A percentile compares a stretch with the other conserved stretches of the same genome.
These are phyloP conservation scores for Nothocercus julius DNA, from an alignment of 2,113 vertebrate genomes.

Conservation along the genomic window DNA sequence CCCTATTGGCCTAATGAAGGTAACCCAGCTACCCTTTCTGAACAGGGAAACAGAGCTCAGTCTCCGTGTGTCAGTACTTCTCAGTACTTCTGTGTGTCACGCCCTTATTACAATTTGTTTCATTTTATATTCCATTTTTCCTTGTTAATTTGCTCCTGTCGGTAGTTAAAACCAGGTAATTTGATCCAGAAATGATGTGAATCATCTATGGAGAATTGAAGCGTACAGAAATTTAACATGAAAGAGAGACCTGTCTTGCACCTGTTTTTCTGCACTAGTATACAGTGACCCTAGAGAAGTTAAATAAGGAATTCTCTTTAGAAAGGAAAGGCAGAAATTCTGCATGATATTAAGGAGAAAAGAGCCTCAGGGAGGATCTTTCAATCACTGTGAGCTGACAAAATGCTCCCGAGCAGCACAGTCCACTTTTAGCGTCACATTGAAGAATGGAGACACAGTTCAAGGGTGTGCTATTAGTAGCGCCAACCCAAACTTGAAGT, in stretches of 20 bases:
- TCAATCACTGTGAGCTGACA: constrained; percentile 60
- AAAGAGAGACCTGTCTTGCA: constrained; percentile 45
- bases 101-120: constrained; percentile 50
- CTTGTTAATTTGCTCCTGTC: constrained; percentile 62
- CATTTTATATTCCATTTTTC: constrained; percentile 54
- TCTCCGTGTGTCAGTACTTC: background rate
- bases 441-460: constrained; percentile 53
- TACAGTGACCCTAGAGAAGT: constrained; percentile 44
- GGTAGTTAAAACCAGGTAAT: constrained; percentile 61
- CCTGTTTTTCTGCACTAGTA: constrained; percentile 30
- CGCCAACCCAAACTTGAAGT: constrained; percentile 17
- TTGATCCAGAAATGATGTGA: constrained; percentile 58
- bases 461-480: constrained; percentile 58
- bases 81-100: constrained; percentile 5
- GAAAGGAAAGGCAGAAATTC: constrained; percentile 48
- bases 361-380: constrained; percentile 56
- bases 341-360: constrained; percentile 36
- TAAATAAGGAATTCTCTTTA: constrained; percentile 42
- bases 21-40: background rate
- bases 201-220: constrained; percentile 50
- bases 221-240: constrained; percentile 29
- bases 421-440: constrained; percentile 60
- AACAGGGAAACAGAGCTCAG: background rate
- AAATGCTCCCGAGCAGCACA: constrained; percentile 41
- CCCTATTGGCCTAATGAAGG: background rate